Base-by-base conservation (phyloP, 2,888 invertebrate genomes). In the Watsonalla binaria region DNA sequence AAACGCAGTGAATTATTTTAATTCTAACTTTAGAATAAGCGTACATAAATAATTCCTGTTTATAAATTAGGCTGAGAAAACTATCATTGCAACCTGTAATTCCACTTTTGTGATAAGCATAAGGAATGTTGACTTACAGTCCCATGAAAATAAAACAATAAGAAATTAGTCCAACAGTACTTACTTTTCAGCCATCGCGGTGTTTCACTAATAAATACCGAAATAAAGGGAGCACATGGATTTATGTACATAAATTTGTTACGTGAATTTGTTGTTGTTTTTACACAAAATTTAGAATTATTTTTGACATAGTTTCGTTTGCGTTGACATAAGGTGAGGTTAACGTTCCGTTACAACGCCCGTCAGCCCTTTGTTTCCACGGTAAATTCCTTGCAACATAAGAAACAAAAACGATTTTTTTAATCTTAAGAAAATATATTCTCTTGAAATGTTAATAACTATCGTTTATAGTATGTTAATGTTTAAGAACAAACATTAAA, bases 231-330 rank as follows among this genome's bases (percentile, higher is more conserved):
- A 73, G 79, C 74, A 77, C 84, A 89, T 89, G 80, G 76, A 82
- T 78, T 78, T 70, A 67, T 78, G 72, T 67, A 79, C 76, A 77
- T 78, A 74, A 77, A 81, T 77, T 24, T 79, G 67, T 68, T 72
- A 62, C 68, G 63, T 67, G 71, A 73, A 74, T 81, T 72, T 84
- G 75, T 80, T 83, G 71, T 77, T 80, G 76, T 80, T 84, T 82
- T 86, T 84, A 88, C 88, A 80, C 68, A 74, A 80, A 89, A 88
- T 86, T 89, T 88, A 80, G 82, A 84, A 84, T 70, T 82, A 82
- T 74, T 84, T 84, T 86, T 86, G 86, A 88, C 88, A 85, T 85
- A 85, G 79, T 86, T 86, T 88, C 86, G 85, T 89, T 88, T 87
- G 88, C 86, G 84, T 86, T 90, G 90, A 89, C 90, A 86, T 82